Conservation (phyloP, 2,888 invertebrate species). For the Parelbella ahira region DNA sequence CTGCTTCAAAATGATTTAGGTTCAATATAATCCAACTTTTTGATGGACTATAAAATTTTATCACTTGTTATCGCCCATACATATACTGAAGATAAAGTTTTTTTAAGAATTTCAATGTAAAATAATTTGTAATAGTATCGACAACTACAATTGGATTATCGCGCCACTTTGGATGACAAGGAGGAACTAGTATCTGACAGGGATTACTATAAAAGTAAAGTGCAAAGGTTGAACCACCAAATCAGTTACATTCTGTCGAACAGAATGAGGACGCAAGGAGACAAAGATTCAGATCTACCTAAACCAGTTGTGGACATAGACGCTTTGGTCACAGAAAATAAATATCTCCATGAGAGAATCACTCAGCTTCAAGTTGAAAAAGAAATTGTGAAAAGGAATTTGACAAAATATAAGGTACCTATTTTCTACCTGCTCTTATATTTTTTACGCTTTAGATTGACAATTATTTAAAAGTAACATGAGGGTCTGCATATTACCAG, state of each 20-base stretch:
- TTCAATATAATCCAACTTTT: too few species aligned
- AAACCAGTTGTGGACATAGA: constrained; percentile 87
- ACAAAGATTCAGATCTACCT: constrained; percentile 45
- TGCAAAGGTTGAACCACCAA: constrained; percentile 90
- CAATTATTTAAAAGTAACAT: too few species aligned
- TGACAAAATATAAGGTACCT: constrained; percentile 86
- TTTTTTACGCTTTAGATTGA: too few species aligned
- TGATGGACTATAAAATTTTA: too few species aligned
- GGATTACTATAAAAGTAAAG: constrained; percentile 91
- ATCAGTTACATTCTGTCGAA: constrained; percentile 82
- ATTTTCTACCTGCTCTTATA: not conserved
- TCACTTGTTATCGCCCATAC: too few species aligned
- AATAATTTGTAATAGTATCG: constrained; percentile 84
- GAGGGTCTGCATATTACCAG: too few species aligned
- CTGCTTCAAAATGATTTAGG: too few species aligned
- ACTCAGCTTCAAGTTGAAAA: constrained; percentile 90
- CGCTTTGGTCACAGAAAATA: constrained; percentile 89
- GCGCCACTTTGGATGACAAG: constrained; percentile 90
- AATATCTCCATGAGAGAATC: constrained; percentile 90
- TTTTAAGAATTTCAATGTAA: too few species aligned
- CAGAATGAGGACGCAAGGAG: constrained; percentile 62
- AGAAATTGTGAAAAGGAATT: constrained; percentile 85
- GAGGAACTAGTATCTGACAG: constrained; percentile 90
- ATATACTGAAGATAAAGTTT: too few species aligned
- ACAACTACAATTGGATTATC: constrained; percentile 87